Percentiles rank a stretch among this genome's conserved stretches.
These are phyloP conservation scores for Paratilapia polleni DNA, from an alignment of 2,113 vertebrate species.

Conservation along the genomic window DNA sequence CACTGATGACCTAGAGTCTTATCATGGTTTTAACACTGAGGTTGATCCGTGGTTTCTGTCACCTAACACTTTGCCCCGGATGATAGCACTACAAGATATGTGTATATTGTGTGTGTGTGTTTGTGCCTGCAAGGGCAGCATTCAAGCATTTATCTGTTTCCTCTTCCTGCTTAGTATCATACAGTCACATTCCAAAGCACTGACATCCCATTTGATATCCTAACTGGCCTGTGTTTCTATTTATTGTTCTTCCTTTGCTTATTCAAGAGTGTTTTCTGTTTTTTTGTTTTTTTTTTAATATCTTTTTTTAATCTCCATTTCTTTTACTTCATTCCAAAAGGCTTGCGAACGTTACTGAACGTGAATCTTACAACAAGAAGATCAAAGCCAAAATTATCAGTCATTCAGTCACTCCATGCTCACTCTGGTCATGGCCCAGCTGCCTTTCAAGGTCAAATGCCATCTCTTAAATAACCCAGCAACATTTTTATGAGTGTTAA, in stretches of 20 bases:
- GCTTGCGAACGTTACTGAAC: neutral
- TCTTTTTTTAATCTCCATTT: neutral
- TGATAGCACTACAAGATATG: slow-evolving; percentile 53
- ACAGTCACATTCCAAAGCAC: slow-evolving; percentile 72
- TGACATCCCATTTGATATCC: slow-evolving; percentile 41
- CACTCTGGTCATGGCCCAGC: neutral
- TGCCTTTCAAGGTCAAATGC: slow-evolving; percentile 43
- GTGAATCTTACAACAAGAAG: neutral
- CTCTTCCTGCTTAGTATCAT: slow-evolving; percentile 69
- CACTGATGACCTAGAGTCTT: slow-evolving; percentile 35
- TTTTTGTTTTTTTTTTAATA: neutral
- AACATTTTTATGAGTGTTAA: slow-evolving; percentile 23
- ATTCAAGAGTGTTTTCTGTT: neutral
- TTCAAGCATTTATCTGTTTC: slow-evolving; percentile 65
- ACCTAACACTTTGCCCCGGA: slow-evolving; percentile 70
- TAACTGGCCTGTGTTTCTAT: slow-evolving; percentile 18
- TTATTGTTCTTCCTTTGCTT: slow-evolving; percentile 7
- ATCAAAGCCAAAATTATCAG: neutral
- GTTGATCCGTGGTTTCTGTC: slow-evolving; percentile 71
- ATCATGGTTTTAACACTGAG: slow-evolving; percentile 54
- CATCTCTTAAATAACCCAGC: slow-evolving; percentile 8
- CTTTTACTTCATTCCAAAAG: neutral
- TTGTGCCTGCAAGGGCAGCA: slow-evolving; percentile 38
- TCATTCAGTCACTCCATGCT: neutral
- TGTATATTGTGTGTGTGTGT: slow-evolving; percentile 20